phyloP scores from a whole-genome alignment of 2,797 vertebrate genomes.

The Bucorvus abyssinicus region DNA sequence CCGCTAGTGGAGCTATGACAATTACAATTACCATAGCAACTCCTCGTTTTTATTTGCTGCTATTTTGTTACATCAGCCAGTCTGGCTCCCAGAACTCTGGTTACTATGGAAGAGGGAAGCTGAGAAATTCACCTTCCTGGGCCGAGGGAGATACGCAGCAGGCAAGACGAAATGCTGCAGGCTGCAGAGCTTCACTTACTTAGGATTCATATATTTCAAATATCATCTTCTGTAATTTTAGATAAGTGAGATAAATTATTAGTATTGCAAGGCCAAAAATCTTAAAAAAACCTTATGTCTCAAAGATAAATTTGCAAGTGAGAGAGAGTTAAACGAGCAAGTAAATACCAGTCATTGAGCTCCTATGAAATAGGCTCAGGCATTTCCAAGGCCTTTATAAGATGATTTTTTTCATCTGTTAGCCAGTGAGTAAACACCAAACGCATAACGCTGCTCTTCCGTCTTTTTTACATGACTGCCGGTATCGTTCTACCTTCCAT shows the following conservation, averaged over 20 bases:
- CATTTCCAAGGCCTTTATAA: neutral
- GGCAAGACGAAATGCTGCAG: neutral
- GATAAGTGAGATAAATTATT: neutral
- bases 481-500: neutral
- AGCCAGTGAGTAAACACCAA: neutral
- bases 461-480: neutral
- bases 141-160: neutral
- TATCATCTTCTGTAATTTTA: neutral
- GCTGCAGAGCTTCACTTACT: neutral
- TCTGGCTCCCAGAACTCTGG: neutral
- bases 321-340: neutral
- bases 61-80: constrained; percentile 7
- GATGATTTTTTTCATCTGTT: neutral
- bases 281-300: neutral
- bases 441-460: neutral
- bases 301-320: neutral
- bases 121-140: neutral
- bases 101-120: constrained; percentile 1
- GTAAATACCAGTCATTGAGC: neutral
- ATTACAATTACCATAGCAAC: constrained; percentile 40
- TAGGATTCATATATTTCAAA: constrained; percentile 9
- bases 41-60: constrained; percentile 19
- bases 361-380: neutral
- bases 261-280: neutral
- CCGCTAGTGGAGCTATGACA: neutral